Evolutionary conservation across 2,888 invertebrate species (phyloP).

Genomic region (Volucella inflata): DNA sequence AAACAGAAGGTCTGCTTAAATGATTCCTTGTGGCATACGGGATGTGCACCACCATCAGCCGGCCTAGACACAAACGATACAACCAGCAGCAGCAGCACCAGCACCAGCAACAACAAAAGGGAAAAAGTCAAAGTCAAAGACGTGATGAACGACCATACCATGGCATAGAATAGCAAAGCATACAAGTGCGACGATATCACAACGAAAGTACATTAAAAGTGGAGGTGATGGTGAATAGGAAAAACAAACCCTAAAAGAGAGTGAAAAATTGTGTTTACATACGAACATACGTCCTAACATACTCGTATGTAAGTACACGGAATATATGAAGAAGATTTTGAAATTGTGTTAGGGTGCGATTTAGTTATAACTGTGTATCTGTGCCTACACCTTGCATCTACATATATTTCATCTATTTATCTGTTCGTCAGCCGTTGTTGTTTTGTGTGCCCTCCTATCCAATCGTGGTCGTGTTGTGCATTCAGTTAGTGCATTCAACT

Average conservation of each 20-base stretch:
- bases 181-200: slow-evolving; percentile 15
- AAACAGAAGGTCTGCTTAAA: slow-evolving; percentile 3
- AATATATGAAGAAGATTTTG: slow-evolving; percentile 35
- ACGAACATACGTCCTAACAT: too few relatives aligned
- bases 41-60: slow-evolving; percentile 27
- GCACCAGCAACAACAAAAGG: slow-evolving; percentile 14
- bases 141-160: too few relatives aligned
- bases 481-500: slow-evolving; percentile 71
- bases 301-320: background rate
- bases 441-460: slow-evolving; percentile 38
- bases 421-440: slow-evolving; percentile 41
- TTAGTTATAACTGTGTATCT: slow-evolving; percentile 38
- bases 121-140: slow-evolving; percentile 30
- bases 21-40: slow-evolving; percentile 27
- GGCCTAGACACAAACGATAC: slow-evolving; percentile 49
- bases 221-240: slow-evolving; percentile 17
- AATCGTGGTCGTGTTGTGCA: slow-evolving; percentile 62
- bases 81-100: too few relatives aligned
- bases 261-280: slow-evolving; percentile 5
- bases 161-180: background rate
- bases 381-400: slow-evolving; percentile 68
- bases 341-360: slow-evolving; percentile 73
- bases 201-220: slow-evolving; percentile 56
- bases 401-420: slow-evolving; percentile 43
- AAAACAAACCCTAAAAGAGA: slow-evolving; percentile 38